Evolutionary conservation across 1,140 invertebrate genomes (phyloP).

Genomic region (Oncopeltus fasciatus): DNA sequence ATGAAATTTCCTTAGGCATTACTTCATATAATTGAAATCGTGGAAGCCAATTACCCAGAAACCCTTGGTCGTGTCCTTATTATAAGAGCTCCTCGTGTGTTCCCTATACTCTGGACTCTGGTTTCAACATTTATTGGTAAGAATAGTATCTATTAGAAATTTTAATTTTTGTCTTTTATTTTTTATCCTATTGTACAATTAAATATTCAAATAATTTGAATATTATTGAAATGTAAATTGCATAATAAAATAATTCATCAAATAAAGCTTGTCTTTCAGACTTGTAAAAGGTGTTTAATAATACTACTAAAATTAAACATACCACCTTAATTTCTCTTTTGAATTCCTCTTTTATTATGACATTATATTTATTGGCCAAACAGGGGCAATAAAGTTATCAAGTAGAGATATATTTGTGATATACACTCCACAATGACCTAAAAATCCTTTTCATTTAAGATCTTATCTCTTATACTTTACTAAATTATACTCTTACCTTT

Average conservation of each 20-base stretch:
- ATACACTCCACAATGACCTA: too few relatives aligned
- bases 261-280: not conserved
- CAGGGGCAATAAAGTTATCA: too few relatives aligned
- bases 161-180: not conserved
- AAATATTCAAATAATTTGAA: not conserved
- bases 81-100: slow-evolving; percentile 77
- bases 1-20: slow-evolving; percentile 43
- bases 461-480: too few relatives aligned
- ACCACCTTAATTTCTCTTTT: too few relatives aligned
- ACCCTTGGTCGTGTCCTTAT: slow-evolving; percentile 79
- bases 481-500: too few relatives aligned
- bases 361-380: too few relatives aligned
- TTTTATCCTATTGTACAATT: not conserved
- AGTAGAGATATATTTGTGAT: too few relatives aligned
- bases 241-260: not conserved
- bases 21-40: slow-evolving; percentile 85
- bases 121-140: slow-evolving; percentile 87
- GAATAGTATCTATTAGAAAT: slow-evolving; percentile 17
- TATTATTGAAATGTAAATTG: not conserved
- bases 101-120: slow-evolving; percentile 93
- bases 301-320: too few relatives aligned
- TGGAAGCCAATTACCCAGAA: slow-evolving; percentile 92
- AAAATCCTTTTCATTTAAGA: too few relatives aligned
- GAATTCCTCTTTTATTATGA: too few relatives aligned
- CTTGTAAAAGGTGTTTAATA: too few relatives aligned